These are phyloP conservation scores for Rhamphomyia laevipes DNA, from an alignment of 2,888 invertebrate species.

Conservation along the genomic window DNA sequence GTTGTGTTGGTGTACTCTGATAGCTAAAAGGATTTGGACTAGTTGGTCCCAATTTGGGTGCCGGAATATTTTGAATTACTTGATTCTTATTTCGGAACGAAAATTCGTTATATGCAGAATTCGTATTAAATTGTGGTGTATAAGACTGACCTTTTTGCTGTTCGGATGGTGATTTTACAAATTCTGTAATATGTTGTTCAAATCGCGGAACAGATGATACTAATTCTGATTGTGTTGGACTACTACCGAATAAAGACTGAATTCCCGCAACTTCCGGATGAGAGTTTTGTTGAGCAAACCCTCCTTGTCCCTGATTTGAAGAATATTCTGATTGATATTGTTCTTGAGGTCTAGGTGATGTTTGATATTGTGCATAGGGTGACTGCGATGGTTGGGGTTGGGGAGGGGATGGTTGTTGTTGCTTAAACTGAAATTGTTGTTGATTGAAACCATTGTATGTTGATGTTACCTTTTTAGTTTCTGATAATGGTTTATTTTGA, in stretches of 20 bases:
- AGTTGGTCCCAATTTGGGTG: slow-evolving; percentile 30
- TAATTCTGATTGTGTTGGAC: slow-evolving; percentile 43
- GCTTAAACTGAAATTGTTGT: slow-evolving; percentile 17
- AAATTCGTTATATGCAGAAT: slow-evolving; percentile 8
- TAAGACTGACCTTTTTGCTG: slow-evolving; percentile 24
- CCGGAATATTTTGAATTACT: slow-evolving; percentile 34
- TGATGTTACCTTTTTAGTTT: slow-evolving; percentile 4
- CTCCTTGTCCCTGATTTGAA: slow-evolving; percentile 4
- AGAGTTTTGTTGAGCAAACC: not conserved
- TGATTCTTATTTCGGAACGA: slow-evolving; percentile 21
- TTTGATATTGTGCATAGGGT: not conserved
- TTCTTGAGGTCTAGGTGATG: not conserved
- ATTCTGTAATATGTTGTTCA: slow-evolving; percentile 64
- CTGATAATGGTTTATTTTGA: slow-evolving; percentile 1
- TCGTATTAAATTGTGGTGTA: slow-evolving; percentile 16
- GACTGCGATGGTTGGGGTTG: not conserved
- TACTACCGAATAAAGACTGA: slow-evolving; percentile 33
- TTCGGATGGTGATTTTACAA: slow-evolving; percentile 23
- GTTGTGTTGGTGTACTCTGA: slow-evolving; percentile 6
- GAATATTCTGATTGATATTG: slow-evolving; percentile 9
- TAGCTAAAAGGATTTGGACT: slow-evolving; percentile 9
- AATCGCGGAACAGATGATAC: slow-evolving; percentile 65
- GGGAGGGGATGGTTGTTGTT: slow-evolving; percentile 7
- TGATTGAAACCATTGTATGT: not conserved
- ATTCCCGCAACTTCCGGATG: slow-evolving; percentile 10